A percentile compares a stretch with the other conserved stretches of the same genome.
Conservation (phyloP, 1,140 invertebrate species). For the Potamilus streckersoni region DNA sequence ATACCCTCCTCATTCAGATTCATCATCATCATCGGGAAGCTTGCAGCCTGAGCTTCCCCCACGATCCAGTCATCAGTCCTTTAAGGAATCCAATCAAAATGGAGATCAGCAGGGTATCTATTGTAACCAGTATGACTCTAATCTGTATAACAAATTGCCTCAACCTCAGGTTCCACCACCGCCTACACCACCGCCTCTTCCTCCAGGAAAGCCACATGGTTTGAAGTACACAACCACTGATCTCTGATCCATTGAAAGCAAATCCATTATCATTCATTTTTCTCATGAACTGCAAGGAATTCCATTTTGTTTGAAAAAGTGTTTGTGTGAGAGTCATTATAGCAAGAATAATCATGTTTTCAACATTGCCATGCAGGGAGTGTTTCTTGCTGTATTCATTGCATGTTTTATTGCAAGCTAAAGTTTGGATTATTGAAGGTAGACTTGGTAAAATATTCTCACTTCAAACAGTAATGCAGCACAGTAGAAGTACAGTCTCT, state of each 20-base stretch:
- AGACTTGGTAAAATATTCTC: too few species aligned
- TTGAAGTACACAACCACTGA: constrained; percentile 32
- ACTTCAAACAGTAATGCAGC: too few species aligned
- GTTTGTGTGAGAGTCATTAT: too few species aligned
- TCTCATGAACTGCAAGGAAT: too few species aligned
- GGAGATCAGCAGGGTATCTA: background rate
- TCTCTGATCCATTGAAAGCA: constrained; percentile 4
- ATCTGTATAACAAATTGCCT: constrained; percentile 4
- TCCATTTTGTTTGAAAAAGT: too few species aligned
- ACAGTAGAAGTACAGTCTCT: too few species aligned
- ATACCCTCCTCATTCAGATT: constrained; percentile 21
- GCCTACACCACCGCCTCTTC: constrained; percentile 14
- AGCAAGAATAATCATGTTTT: too few species aligned
- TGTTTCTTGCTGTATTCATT: too few species aligned
- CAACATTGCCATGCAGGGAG: too few species aligned
- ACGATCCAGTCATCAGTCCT: background rate
- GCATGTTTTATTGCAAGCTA: too few species aligned
- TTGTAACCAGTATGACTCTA: background rate
- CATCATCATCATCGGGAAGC: constrained; percentile 2
- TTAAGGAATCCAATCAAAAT: constrained; percentile 6
- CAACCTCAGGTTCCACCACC: constrained; percentile 13
- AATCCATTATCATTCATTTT: too few species aligned
- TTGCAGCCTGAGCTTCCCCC: background rate
- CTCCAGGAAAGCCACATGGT: constrained; percentile 4
- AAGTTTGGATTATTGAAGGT: too few species aligned